These are phyloP conservation scores for Tursiops truncatus DNA, from an alignment of 2,113 vertebrate species.

Conservation along the genomic window DNA sequence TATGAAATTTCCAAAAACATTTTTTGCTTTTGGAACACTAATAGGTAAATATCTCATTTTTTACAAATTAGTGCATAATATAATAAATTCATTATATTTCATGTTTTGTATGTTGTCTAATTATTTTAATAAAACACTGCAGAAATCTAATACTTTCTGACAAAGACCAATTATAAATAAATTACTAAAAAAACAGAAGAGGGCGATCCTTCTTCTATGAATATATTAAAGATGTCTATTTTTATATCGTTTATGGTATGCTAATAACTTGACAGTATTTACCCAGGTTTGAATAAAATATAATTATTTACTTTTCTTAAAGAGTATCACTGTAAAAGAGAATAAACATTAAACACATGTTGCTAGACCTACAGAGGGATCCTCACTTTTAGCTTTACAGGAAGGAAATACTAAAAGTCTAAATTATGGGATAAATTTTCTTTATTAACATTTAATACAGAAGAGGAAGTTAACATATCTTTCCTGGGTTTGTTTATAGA, in stretches of 20 bases:
- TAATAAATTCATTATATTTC: background rate
- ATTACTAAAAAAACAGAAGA: background rate
- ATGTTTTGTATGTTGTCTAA: background rate
- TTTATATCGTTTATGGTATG: background rate
- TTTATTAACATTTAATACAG: background rate
- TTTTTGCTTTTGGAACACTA: background rate
- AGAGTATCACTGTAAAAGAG: background rate
- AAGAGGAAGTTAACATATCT: background rate
- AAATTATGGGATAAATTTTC: background rate
- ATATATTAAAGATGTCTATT: background rate
- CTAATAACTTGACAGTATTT: background rate
- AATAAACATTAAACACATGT: background rate
- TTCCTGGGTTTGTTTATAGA: constrained; percentile 31
- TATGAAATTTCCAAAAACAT: background rate
- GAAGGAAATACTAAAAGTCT: background rate
- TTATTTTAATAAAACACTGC: background rate
- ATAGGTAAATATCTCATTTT: background rate
- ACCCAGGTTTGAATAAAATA: constrained; percentile 4
- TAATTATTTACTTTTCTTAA: constrained; percentile 10
- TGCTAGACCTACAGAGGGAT: background rate
- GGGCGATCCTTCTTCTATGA: background rate
- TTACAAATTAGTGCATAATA: background rate
- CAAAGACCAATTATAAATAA: background rate
- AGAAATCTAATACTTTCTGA: background rate
- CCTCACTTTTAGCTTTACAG: background rate